Evolutionary conservation across 2,797 vertebrate genomes (phyloP), one percentile per base, ranked within the genome.

Genomic region (Typhlichthys eigenmanni): DNA sequence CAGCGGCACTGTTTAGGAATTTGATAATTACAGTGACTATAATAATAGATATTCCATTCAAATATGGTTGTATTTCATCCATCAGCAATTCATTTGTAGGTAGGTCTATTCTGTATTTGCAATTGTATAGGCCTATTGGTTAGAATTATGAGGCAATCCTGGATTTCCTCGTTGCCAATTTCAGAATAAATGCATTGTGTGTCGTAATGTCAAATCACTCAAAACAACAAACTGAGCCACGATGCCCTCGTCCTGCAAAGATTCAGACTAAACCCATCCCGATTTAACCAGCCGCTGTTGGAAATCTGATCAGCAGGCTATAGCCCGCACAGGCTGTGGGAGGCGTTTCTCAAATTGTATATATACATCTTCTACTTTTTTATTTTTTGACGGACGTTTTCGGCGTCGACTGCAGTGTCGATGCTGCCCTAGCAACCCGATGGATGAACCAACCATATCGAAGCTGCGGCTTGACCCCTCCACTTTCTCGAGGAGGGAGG

Each of bases 381-480:
- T 32, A n/a, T 19, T 38, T 13, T 68, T 71, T 83, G 69, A 89
- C 48, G 46, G 80, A 86, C 78, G 38, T 63, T 29, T 34, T n/a
- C 59, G 34, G 5, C 54, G 50, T 67, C 87, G 17, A 86, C 68
- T 88, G 54, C 60, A 16, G 32, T 14, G 32, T 55, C 59, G 47
- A 69, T 64, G 62, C 79, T 85, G 66, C 85, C 89, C 69, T 87
- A 90, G 88, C 87, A 92, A 92, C 90, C 83, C 73, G 34, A 1
- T 4, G 6, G 54, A 61, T 54, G 60, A 68, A 60, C 89, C 88
- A 91, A 90, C 79, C 56, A 75, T 46, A 54, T 2, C 13, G 19
- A 58, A 50, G 52, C 47, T 43, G 49, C 14, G 64, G 62, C 48
- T 50, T 24, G 62, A 71, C 47, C 64, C 55, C 48, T 38, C 47